A percentile compares a stretch with the other conserved stretches of the same genome.
Evolutionary conservation across 2,113 vertebrate species (phyloP).

Genomic region (Herpailurus yagouaroundi): DNA sequence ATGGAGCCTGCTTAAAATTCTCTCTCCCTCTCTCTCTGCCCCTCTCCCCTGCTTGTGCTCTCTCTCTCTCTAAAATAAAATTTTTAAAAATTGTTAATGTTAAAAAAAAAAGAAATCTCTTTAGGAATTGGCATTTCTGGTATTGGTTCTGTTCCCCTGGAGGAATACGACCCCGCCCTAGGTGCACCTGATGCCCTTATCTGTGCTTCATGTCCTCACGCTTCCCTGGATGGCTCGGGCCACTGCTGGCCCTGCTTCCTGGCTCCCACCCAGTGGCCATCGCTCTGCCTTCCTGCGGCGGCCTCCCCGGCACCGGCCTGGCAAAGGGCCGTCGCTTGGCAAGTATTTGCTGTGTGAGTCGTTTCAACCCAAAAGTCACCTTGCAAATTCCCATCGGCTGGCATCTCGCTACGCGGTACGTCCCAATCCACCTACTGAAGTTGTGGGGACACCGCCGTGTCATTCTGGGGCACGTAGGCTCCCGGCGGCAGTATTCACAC

Average conservation of each 20-base stretch:
- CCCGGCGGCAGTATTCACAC: fast-evolving
- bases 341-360: neutral
- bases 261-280: neutral
- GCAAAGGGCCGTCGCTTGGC: neutral
- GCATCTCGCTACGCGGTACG: neutral
- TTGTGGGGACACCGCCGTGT: fast-evolving
- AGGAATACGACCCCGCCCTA: neutral
- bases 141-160: neutral
- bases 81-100: too few relatives aligned
- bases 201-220: fast-evolving
- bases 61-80: too few relatives aligned
- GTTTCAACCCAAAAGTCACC: neutral
- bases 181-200: fast-evolving
- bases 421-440: neutral
- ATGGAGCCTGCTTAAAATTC: too few relatives aligned
- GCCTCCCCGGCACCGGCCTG: too few relatives aligned
- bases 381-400: neutral
- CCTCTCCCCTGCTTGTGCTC: too few relatives aligned
- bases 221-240: too few relatives aligned
- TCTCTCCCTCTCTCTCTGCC: too few relatives aligned
- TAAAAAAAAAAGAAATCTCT: neutral
- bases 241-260: neutral
- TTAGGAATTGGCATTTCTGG: neutral
- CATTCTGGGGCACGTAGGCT: neutral
- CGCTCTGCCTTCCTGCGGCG: fast-evolving